Evolutionary conservation across 2,113 vertebrate genomes (phyloP).

Genomic region (Heptranchias perlo): DNA sequence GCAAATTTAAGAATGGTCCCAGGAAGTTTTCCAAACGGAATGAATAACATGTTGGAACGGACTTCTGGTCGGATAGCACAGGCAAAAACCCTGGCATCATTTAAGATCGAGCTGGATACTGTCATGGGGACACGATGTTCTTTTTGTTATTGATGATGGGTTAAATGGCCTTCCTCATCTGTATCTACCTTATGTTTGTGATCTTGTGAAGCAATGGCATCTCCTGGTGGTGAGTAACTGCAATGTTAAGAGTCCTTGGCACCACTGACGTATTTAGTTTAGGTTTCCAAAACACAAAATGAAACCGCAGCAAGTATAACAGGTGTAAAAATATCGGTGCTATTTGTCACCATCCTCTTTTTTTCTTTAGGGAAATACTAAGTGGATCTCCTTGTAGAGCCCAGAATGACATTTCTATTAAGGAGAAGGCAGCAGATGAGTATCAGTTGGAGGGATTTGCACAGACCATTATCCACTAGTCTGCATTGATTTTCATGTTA

Average conservation of each 20-base stretch:
- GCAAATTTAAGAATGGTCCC: not conserved
- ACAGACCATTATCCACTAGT: not conserved
- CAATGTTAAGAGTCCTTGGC: not conserved
- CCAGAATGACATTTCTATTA: not conserved
- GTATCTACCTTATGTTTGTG: not conserved
- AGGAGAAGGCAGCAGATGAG: not conserved
- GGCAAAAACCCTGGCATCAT: not conserved
- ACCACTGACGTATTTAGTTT: not conserved
- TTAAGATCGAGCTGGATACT: not conserved
- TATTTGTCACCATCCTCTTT: not conserved
- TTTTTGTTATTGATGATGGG: not conserved
- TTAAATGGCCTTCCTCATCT: not conserved
- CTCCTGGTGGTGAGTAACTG: slow-evolving; percentile 18
- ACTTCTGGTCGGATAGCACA: not conserved
- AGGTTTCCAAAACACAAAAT: not conserved
- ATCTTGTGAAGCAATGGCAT: slow-evolving; percentile 8
- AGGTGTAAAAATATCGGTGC: not conserved
- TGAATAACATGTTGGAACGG: not conserved
- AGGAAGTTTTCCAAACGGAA: not conserved
- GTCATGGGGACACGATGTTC: not conserved
- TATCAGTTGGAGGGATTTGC: not conserved
- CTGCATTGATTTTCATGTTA: not conserved
- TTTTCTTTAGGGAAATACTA: not conserved
- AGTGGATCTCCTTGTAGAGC: not conserved
- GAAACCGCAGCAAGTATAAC: not conserved